Base-by-base conservation (phyloP, 1,140 invertebrate species). In the Conus ventricosus region DNA sequence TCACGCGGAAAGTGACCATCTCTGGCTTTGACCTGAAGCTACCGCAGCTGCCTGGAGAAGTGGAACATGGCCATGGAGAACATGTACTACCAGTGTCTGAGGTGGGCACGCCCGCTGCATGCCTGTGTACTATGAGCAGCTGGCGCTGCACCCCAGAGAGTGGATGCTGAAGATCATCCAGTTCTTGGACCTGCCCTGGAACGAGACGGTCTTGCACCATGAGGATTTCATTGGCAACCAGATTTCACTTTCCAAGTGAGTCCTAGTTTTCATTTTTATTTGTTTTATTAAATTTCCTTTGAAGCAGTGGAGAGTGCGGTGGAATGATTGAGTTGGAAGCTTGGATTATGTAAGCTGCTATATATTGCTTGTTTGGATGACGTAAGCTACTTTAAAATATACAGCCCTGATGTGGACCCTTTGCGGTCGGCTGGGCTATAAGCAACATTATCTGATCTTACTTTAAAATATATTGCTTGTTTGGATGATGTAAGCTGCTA, bases 1-100 rank as follows among this genome's bases (percentile, higher is more conserved):
- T 99, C 93, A 98, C 98, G n/a, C 96, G 99, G 93, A 98, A 98
- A 96, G 97, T 99, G 84, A 99, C 99, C 82, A 99, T 99, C 93
- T 99, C 98, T 27, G 99, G 99, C 4, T 99, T 99, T 96, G 98
- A 99, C 96, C 95, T 99, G 93, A 97, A 97, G 97, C 93, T 99
- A 99, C 95, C 96, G 98, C 87, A 98, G 99, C 95, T 99, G 98
- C 95, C 95, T 99, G 95, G 97, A 96, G 89, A 99, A 99, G 95
- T 99, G 99, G 99, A 99, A 99, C 95, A 96, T 97, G 92, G 98
- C 98, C 39, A 98, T 99, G 93, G 97, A 97, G 93, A 96, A 97
- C 84, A 99, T 99, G 99, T 97, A 99, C 95, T 96, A 97, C 88
- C 98, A 99, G 96, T 99, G 99, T 96, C 96, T 97, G 89, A 92